These are phyloP conservation scores for Acromyrmex charruanus DNA, from an alignment of 1,140 invertebrate species.

Conservation along the genomic window DNA sequence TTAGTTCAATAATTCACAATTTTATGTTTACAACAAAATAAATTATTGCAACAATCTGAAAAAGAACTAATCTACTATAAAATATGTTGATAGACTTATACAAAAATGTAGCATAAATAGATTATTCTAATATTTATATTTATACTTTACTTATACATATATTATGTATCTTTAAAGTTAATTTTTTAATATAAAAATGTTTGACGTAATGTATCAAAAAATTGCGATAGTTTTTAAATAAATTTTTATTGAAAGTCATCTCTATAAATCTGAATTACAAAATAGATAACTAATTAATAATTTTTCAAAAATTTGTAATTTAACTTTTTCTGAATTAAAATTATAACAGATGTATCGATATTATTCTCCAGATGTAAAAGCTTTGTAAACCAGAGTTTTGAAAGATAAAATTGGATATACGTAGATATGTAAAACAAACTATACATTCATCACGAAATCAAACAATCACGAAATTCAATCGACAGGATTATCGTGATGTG, in stretches of 20 bases:
- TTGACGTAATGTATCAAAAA: neutral
- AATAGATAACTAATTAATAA: neutral
- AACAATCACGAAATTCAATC: conserved; percentile 57
- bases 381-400: neutral
- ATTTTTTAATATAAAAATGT: neutral
- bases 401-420: conserved; percentile 26
- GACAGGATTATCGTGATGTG: conserved; percentile 1
- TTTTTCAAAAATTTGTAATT: neutral
- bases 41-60: neutral
- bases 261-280: neutral
- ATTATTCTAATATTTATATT: conserved; percentile 1
- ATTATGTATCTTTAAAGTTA: neutral
- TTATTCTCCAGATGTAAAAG: neutral
- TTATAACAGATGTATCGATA: neutral
- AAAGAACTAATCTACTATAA: neutral
- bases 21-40: conserved; percentile 4
- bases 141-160: neutral
- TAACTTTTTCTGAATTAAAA: neutral
- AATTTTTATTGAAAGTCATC: conserved; percentile 8
- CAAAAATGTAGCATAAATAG: neutral
- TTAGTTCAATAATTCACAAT: neutral
- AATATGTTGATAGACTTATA: neutral
- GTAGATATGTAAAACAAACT: conserved; percentile 24
- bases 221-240: neutral
- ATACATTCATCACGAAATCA: conserved; percentile 26